These are phyloP conservation scores for Amblyjoppa proteus DNA, from an alignment of 2,888 invertebrate species.

Conservation along the genomic window DNA sequence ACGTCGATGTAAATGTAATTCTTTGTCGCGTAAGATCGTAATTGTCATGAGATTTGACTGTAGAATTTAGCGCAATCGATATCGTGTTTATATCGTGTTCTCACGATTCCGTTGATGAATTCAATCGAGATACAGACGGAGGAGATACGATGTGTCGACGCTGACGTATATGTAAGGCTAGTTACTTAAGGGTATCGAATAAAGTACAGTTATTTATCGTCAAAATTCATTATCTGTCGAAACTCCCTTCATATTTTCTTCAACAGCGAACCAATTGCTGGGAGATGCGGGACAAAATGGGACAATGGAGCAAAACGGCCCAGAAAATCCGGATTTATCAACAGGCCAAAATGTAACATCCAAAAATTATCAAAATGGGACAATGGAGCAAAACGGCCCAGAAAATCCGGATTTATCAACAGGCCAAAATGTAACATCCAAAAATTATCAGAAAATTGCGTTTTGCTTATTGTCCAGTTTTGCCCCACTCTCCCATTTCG, in stretches of 20 bases:
- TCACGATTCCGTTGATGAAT: slow-evolving; percentile 8
- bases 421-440: no score
- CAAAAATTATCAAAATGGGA: no score
- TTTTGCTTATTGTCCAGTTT: no score
- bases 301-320: no score
- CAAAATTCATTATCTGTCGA: slow-evolving; percentile 21
- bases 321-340: no score
- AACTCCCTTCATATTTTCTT: slow-evolving; percentile 11
- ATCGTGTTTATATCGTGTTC: slow-evolving; percentile 8
- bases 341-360: no score
- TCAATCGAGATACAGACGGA: slow-evolving; percentile 29
- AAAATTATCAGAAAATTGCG: no score
- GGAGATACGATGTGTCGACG: slow-evolving; percentile 22
- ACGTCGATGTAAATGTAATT: slow-evolving; percentile 67
- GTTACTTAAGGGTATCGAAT: slow-evolving; percentile 73
- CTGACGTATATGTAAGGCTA: slow-evolving; percentile 44
- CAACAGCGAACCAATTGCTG: background rate
- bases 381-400: no score
- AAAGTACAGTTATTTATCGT: slow-evolving; percentile 80
- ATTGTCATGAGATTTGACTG: slow-evolving; percentile 13
- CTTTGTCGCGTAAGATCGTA: slow-evolving; percentile 49
- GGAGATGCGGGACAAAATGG: no score
- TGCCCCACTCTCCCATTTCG: no score
- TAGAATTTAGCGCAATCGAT: slow-evolving; percentile 22
- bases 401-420: no score